Evolutionary conservation across 2,113 vertebrate genomes (phyloP).

Genomic region (Pithys albifrons): DNA sequence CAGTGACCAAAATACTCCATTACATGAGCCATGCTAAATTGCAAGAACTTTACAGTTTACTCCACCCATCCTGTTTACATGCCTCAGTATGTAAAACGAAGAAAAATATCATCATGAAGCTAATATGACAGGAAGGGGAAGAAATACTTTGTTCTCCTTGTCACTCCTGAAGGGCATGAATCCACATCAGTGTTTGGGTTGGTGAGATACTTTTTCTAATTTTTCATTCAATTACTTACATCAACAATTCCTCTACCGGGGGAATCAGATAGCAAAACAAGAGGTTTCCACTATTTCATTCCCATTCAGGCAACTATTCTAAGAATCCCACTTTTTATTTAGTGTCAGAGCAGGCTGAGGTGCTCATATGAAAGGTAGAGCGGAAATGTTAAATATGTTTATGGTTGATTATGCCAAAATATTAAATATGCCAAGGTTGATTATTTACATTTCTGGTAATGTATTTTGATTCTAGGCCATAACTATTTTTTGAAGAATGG

Average conservation of each 20-base stretch:
- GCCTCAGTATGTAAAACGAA: not conserved
- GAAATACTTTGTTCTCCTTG: not conserved
- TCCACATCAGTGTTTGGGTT: not conserved
- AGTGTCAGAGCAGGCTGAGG: not conserved
- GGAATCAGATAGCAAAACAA: not conserved
- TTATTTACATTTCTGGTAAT: not conserved
- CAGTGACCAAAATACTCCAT: not conserved
- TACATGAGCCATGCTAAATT: not conserved
- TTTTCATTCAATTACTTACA: not conserved
- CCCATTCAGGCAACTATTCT: not conserved
- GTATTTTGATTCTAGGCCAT: not conserved
- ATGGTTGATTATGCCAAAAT: not conserved
- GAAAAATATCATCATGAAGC: not conserved
- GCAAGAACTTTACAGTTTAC: not conserved
- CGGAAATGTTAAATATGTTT: not conserved
- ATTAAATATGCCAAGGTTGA: not conserved
- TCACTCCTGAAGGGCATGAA: not conserved
- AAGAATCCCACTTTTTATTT: not conserved
- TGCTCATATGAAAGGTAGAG: not conserved
- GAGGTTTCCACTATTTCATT: not conserved
- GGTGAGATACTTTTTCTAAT: not conserved
- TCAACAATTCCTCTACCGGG: not conserved
- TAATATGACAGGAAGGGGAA: not conserved
- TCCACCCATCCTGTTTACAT: not conserved
- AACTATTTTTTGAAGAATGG: not conserved